Evolutionary conservation across 2,888 invertebrate genomes (phyloP), one percentile per base, ranked within the genome.

Genomic region (Adela reaumurella): DNA sequence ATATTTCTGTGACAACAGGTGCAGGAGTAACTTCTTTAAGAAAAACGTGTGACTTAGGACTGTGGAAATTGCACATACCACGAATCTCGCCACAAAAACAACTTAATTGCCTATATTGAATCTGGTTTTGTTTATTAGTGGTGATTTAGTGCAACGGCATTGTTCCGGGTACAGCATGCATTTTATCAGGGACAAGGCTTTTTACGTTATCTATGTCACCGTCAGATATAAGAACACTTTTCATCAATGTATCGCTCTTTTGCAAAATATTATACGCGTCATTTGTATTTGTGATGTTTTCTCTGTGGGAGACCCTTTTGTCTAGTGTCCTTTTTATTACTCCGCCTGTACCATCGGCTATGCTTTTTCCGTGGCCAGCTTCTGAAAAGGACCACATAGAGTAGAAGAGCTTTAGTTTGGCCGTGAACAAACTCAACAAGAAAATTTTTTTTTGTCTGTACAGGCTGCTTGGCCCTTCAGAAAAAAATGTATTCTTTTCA

Each of bases 341-440:
- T 24, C 24, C 24, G 5, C 24, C 24, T 6, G 10, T 24, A 10
- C 24, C 24, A 24, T 24, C 24, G 10, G 24, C 24, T 10, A 24
- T 6, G 10, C 24, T 24, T 24, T 24, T 24, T 6, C 24, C 24
- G 10, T 24, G 24, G 6, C 24, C 24, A 5, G 24, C 49, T 51
- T 58, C 56, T 18, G 49, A 56, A 54, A 54, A 59, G 1, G 55
- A 57, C 57, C 57, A 59, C 1, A 57, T 59, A 1, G 51, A 49
- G 18, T 53, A 56, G 2, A 50, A 35, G 2, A 57, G 35, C 8
- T 49, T 51, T 18, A 17, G 14, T 17, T 19, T 19, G 17, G 17
- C 5, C 5, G 44, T 44, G 19, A 44, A 44, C 19, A 52, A 41
- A 45, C 48, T 52, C 1, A 54, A 35, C 2, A 58, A 47, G 50